These are phyloP conservation scores for Aldabrachelys gigantea DNA, from an alignment of 2,113 vertebrate genomes.

Conservation along the genomic window DNA sequence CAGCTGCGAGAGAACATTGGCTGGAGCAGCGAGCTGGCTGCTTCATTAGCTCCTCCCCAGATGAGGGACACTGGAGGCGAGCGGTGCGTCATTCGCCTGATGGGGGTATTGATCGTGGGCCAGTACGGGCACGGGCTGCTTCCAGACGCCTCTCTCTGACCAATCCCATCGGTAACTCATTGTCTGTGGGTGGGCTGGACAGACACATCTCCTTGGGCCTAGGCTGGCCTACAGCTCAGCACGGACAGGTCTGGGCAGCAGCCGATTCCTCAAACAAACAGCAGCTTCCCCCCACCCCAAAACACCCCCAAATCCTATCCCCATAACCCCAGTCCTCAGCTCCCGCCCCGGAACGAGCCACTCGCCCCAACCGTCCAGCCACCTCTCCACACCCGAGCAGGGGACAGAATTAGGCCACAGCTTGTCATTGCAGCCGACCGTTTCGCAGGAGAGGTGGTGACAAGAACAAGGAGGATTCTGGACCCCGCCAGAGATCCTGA, in stretches of 20 bases:
- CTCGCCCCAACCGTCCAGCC: not conserved
- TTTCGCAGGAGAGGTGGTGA: not conserved
- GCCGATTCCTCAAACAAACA: not conserved
- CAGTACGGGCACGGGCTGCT: not conserved
- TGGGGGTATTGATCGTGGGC: not conserved
- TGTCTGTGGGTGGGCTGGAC: not conserved
- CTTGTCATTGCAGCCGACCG: not conserved
- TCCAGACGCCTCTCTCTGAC: not conserved
- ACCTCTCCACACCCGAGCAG: not conserved
- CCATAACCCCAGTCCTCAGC: not conserved
- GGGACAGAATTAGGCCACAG: conserved; percentile 9
- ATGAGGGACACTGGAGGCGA: not conserved
- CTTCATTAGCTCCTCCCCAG: not conserved
- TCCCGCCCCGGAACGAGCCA: not conserved
- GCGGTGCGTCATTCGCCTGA: not conserved
- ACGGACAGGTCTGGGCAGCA: not conserved
- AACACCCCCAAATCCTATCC: not conserved
- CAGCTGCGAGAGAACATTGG: not conserved
- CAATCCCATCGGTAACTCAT: not conserved
- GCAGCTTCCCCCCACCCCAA: not conserved
- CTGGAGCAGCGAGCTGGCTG: not conserved
- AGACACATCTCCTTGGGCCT: not conserved
- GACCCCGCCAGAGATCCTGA: not conserved
- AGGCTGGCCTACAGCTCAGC: not conserved
- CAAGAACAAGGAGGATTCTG: not conserved